phyloP scores from a whole-genome alignment of 2,797 vertebrate genomes.

The Gymnodraco acuticeps region DNA sequence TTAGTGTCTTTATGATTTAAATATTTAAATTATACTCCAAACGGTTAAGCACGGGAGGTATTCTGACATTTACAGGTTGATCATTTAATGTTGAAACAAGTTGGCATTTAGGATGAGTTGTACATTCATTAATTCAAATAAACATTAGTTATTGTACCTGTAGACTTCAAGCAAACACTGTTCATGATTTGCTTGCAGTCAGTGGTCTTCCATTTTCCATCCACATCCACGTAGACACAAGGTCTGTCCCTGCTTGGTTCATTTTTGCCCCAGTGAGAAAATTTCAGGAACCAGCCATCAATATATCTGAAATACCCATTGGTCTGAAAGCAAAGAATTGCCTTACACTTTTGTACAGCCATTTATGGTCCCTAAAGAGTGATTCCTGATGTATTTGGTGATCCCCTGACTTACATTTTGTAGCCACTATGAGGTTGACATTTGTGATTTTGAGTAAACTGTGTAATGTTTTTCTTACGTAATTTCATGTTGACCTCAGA shows the following conservation, averaged over 20 bases:
- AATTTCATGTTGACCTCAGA: not conserved
- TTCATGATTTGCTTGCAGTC: constrained; percentile 86
- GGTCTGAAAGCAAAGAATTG: constrained; percentile 76
- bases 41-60: not conserved
- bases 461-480: not conserved
- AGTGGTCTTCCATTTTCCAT: constrained; percentile 88
- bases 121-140: not conserved
- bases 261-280: constrained; percentile 82
- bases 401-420: too few relatives aligned
- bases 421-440: not conserved
- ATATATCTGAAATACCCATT: constrained; percentile 83
- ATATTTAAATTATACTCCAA: not conserved
- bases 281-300: constrained; percentile 87
- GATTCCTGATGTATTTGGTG: not conserved
- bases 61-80: not conserved
- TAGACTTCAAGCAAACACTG: constrained; percentile 86
- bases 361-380: not conserved
- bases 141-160: constrained; percentile 49
- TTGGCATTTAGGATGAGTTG: not conserved
- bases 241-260: constrained; percentile 85
- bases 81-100: not conserved
- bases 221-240: constrained; percentile 86
- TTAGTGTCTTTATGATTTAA: not conserved
- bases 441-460: not conserved
- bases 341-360: not conserved